These are phyloP conservation scores for Amyelois transitella DNA, from an alignment of 1,140 invertebrate species.

Conservation along the genomic window DNA sequence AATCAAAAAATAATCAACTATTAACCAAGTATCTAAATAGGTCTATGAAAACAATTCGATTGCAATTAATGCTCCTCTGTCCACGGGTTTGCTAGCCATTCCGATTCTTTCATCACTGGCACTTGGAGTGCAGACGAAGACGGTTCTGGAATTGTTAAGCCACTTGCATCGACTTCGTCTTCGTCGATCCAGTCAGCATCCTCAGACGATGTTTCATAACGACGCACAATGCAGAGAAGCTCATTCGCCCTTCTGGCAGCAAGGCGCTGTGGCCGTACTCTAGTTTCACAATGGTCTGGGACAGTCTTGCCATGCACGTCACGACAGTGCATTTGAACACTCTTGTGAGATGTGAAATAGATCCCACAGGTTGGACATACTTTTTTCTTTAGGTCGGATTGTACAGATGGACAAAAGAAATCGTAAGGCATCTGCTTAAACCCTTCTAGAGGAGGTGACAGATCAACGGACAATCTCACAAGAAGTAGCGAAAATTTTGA, in stretches of 20 bases:
- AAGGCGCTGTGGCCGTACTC: conserved; percentile 18
- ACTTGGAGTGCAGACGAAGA: conserved; percentile 15
- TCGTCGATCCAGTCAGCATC: conserved; percentile 11
- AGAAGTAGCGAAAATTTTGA: conserved; percentile 10
- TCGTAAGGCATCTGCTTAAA: conserved; percentile 5
- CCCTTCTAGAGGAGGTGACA: conserved; percentile 6
- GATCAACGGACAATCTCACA: conserved; percentile 17
- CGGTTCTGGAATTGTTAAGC: conserved; percentile 22
- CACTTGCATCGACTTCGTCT: conserved; percentile 18
- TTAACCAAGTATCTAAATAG: conserved; percentile 12
- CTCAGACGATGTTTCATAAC: conserved; percentile 17
- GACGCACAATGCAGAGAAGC: conserved; percentile 22
- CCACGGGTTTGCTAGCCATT: conserved; percentile 10
- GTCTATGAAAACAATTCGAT: conserved; percentile 11
- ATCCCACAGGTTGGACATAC: conserved; percentile 17
- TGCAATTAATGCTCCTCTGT: conserved; percentile 12
- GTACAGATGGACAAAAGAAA: conserved; percentile 13
- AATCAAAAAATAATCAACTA: conserved; percentile 11
- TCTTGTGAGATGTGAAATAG: conserved; percentile 21
- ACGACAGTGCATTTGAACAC: conserved; percentile 19
- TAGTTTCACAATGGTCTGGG: conserved; percentile 17
- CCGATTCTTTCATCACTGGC: conserved; percentile 11
- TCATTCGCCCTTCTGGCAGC: conserved; percentile 19
- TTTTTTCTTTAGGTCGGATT: conserved; percentile 15
- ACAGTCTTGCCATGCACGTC: conserved; percentile 19